Evolutionary conservation across 2,113 vertebrate genomes (phyloP).

Genomic region (Mustela lutreola): DNA sequence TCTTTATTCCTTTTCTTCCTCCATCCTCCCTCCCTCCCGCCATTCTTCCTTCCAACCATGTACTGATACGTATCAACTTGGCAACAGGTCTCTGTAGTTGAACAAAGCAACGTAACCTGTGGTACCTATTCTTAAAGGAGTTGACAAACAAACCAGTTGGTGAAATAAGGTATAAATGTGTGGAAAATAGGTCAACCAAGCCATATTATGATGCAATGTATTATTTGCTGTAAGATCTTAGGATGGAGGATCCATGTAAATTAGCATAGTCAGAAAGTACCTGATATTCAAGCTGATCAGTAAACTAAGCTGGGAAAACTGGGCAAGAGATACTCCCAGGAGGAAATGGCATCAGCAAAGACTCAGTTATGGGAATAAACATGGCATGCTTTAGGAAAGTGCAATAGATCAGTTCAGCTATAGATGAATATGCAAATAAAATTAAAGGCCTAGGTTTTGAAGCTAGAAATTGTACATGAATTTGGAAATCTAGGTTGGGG

Average conservation of each 20-base stretch:
- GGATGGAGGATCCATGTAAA: background rate
- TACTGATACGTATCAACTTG: background rate
- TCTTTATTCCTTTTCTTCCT: accelerated
- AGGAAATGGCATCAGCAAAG: background rate
- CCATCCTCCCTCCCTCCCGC: no score
- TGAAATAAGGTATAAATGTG: background rate
- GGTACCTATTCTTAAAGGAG: background rate
- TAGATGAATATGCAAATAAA: background rate
- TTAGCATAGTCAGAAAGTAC: background rate
- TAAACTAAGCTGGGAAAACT: background rate
- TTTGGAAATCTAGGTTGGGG: background rate
- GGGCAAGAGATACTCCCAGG: background rate
- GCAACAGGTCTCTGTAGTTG: background rate
- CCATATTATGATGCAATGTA: background rate
- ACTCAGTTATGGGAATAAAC: background rate
- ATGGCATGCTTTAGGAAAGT: background rate
- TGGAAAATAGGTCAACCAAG: background rate
- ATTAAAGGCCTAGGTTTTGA: background rate
- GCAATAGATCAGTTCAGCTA: background rate
- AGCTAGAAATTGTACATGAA: background rate
- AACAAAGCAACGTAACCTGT: background rate
- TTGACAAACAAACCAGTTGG: background rate
- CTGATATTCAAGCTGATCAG: background rate
- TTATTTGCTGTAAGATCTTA: background rate
- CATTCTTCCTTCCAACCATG: background rate